phyloP scores from a whole-genome alignment of 2,888 invertebrate genomes.

The Epinotia brunnichana region DNA sequence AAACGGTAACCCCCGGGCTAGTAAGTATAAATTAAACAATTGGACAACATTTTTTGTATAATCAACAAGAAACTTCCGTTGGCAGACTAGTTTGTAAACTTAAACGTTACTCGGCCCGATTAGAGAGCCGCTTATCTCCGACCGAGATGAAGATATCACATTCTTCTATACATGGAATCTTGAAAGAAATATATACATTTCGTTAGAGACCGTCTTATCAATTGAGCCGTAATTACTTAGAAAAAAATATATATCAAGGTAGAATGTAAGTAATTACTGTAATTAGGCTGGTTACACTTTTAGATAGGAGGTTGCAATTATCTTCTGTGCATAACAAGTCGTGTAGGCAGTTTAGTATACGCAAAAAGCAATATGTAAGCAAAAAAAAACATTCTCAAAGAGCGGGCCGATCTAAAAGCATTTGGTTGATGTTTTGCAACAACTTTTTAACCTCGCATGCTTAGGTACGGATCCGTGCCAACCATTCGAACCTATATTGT shows the following conservation, averaged over 20 bases:
- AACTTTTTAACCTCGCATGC: too few species aligned
- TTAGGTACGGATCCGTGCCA: too few species aligned
- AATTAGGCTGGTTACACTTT: constrained; percentile 18
- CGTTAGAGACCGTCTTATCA: constrained; percentile 32
- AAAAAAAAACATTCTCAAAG: neutral
- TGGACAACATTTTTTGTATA: constrained; percentile 61
- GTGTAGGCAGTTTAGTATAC: too few species aligned
- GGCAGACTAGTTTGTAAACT: constrained; percentile 71
- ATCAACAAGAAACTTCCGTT: constrained; percentile 67
- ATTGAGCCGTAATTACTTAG: constrained; percentile 12
- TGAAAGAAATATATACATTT: constrained; percentile 37
- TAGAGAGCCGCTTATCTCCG: constrained; percentile 73
- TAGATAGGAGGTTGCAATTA: neutral
- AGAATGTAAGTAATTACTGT: constrained; percentile 12
- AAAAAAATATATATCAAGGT: constrained; percentile 20
- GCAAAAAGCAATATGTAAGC: too few species aligned
- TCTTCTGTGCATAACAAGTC: neutral
- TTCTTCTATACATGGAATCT: constrained; percentile 50
- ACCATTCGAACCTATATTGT: too few species aligned
- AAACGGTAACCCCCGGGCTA: constrained; percentile 15
- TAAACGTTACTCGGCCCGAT: constrained; percentile 76
- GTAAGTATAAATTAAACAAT: constrained; percentile 53
- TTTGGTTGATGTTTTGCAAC: too few species aligned
- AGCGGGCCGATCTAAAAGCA: too few species aligned
- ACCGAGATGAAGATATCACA: constrained; percentile 72